phyloP scores from a whole-genome alignment of 35 echinoderm and acorn worm species.

The Strongylocentrotus purpuratus region DNA sequence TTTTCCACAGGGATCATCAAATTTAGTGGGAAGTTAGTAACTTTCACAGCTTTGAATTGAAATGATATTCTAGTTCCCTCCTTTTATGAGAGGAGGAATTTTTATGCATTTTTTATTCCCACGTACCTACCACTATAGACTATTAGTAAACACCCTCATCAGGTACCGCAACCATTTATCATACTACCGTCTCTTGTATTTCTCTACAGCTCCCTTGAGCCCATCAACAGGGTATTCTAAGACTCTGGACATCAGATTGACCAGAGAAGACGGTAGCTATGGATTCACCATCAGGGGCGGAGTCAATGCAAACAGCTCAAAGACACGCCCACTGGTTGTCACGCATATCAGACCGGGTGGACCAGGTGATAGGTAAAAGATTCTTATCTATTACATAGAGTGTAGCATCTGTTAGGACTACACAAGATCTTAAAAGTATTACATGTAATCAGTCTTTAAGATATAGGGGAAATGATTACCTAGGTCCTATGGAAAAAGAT shows the following conservation, averaged over 20 bases:
- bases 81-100: too few species aligned
- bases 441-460: neutral
- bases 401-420: neutral
- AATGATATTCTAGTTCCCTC: too few species aligned
- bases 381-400: neutral
- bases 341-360: conserved; percentile 92
- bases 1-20: neutral
- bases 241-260: conserved; percentile 77
- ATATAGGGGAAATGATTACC: neutral
- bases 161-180: too few species aligned
- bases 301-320: conserved; percentile 71
- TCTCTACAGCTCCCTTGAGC: conserved; percentile 56
- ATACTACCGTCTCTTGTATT: neutral
- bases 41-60: too few species aligned
- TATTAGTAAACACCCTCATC: too few species aligned
- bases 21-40: neutral
- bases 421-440: neutral
- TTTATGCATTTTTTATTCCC: too few species aligned
- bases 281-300: conserved; percentile 94
- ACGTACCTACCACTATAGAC: too few species aligned
- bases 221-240: conserved; percentile 62
- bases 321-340: conserved; percentile 78
- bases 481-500: too few species aligned
- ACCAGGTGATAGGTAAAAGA: conserved; percentile 89
- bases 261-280: conserved; percentile 82